phyloP scores from a whole-genome alignment of 2,888 invertebrate species.

The Leptinotarsa juncta region DNA sequence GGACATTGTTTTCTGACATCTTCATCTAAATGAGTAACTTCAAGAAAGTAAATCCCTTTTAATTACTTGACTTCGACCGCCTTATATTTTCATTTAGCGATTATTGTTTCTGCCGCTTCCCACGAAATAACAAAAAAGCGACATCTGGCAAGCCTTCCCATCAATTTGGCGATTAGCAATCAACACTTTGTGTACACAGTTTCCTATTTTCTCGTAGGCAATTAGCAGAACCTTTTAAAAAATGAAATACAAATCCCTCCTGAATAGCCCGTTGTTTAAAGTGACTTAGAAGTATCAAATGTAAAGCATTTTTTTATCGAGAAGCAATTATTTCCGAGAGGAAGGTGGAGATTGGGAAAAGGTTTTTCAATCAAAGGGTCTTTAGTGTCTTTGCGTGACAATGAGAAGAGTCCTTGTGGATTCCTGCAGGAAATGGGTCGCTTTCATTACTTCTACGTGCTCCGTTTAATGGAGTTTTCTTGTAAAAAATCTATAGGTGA shows the following conservation, averaged over 20 bases:
- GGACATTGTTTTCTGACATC: slow-evolving; percentile 9
- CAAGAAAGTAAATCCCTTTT: slow-evolving; percentile 40
- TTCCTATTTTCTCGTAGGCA: slow-evolving; percentile 51
- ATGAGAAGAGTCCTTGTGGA: slow-evolving; percentile 55
- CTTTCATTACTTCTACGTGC: slow-evolving; percentile 66
- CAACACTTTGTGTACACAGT: slow-evolving; percentile 53
- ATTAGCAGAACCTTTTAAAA: slow-evolving; percentile 52
- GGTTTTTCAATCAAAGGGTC: slow-evolving; percentile 65
- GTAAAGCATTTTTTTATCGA: slow-evolving; percentile 55
- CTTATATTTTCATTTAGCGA: slow-evolving; percentile 41
- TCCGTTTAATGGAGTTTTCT: slow-evolving; percentile 66
- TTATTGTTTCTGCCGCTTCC: slow-evolving; percentile 36
- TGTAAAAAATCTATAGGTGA: slow-evolving; percentile 66
- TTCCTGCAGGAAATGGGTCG: slow-evolving; percentile 62
- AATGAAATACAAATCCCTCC: slow-evolving; percentile 49
- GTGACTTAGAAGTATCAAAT: slow-evolving; percentile 54
- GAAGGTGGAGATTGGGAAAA: slow-evolving; percentile 61
- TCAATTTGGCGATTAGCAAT: slow-evolving; percentile 54
- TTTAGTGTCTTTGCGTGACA: slow-evolving; percentile 65
- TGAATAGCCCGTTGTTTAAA: slow-evolving; percentile 49
- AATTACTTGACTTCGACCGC: slow-evolving; percentile 45
- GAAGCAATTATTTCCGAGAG: slow-evolving; percentile 61
- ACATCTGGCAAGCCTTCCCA: slow-evolving; percentile 50
- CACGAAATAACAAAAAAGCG: slow-evolving; percentile 43
- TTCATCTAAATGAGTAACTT: neutral